Percentiles rank a stretch among this genome's conserved stretches.
Conservation (phyloP, 1,140 invertebrate species). For the Drosophila willistoni region DNA sequence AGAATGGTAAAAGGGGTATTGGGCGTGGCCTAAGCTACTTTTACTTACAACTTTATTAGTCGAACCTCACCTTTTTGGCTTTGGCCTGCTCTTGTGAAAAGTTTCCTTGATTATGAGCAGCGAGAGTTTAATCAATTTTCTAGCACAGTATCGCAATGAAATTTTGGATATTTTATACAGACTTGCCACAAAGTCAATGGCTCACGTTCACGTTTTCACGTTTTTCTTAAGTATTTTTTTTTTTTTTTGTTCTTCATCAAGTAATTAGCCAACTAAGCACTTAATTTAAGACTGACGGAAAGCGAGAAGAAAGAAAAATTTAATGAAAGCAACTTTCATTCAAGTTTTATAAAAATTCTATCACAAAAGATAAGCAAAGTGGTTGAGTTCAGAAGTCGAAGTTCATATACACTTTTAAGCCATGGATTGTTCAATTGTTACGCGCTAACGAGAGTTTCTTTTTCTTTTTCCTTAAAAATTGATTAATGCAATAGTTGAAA, state of each 20-base stretch:
- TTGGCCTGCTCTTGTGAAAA: slow-evolving; percentile 34
- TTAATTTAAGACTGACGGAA: slow-evolving; percentile 24
- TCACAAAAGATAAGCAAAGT: neutral
- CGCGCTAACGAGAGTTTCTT: too few species aligned
- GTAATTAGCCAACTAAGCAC: slow-evolving; percentile 55
- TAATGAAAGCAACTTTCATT: slow-evolving; percentile 41
- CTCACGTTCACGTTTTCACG: neutral
- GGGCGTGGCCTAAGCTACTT: slow-evolving; percentile 69
- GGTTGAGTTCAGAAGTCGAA: neutral
- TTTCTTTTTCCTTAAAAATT: too few species aligned
- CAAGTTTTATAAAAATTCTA: slow-evolving; percentile 6
- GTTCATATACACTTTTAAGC: too few species aligned
- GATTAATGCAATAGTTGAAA: too few species aligned
- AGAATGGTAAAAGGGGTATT: slow-evolving; percentile 37
- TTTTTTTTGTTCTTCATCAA: slow-evolving; percentile 10
- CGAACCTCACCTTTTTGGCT: slow-evolving; percentile 68
- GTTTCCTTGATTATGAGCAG: slow-evolving; percentile 43
- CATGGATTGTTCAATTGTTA: too few species aligned
- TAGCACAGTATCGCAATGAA: slow-evolving; percentile 25
- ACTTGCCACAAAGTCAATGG: slow-evolving; percentile 27
- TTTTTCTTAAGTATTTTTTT: slow-evolving; percentile 9
- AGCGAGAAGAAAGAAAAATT: slow-evolving; percentile 2
- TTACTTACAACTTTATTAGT: slow-evolving; percentile 69
- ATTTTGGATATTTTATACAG: slow-evolving; percentile 67
- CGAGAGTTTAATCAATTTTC: slow-evolving; percentile 69